A percentile compares a stretch with the other conserved stretches of the same genome.
Evolutionary conservation across 2,113 vertebrate genomes (phyloP).

Genomic region (Melanerpes aurifrons): DNA sequence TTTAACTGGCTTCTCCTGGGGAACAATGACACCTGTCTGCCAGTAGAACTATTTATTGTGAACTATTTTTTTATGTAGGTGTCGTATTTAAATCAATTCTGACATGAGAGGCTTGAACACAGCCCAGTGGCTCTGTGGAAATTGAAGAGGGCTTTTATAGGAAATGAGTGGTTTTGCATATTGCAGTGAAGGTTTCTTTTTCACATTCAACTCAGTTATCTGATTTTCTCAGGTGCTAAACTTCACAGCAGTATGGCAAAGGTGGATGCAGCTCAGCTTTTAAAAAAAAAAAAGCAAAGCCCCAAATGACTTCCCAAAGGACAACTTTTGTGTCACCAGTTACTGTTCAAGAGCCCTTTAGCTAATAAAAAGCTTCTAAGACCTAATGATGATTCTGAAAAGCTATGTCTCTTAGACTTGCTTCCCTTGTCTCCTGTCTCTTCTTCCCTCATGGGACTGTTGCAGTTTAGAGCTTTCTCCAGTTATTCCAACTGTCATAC

Average conservation of each 20-base stretch:
- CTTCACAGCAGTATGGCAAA: background rate
- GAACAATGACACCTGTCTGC: background rate
- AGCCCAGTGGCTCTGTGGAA: background rate
- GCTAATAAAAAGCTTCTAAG: background rate
- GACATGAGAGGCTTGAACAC: background rate
- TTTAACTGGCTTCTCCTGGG: background rate
- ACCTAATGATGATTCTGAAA: background rate
- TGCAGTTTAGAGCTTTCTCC: background rate
- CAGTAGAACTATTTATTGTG: background rate
- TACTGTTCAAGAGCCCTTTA: background rate
- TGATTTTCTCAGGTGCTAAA: slow-evolving; percentile 6
- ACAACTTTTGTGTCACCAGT: background rate
- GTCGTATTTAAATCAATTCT: background rate
- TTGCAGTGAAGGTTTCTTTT: background rate
- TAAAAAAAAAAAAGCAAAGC: background rate
- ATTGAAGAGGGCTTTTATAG: background rate
- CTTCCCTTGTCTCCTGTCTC: background rate
- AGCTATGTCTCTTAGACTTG: background rate
- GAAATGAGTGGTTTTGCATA: background rate
- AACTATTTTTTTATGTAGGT: background rate
- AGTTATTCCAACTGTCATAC: background rate
- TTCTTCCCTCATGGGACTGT: background rate
- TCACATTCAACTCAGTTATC: background rate
- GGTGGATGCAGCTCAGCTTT: background rate
- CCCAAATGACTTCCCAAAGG: background rate